Base-by-base conservation (phyloP, 92 coral and sea anemone genomes). In the Zoanthus sansibaricus region DNA sequence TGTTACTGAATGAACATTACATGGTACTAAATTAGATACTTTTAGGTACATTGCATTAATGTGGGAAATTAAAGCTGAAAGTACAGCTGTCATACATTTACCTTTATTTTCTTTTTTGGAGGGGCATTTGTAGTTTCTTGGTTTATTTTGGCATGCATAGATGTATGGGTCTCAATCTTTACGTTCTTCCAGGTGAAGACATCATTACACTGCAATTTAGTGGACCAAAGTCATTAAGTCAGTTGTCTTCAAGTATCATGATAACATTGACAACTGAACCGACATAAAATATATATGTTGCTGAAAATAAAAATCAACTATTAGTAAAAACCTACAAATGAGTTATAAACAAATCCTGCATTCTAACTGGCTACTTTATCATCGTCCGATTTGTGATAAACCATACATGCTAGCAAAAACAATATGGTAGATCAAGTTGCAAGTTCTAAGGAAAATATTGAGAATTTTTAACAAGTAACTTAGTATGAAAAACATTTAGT, bases 161-260 rank as follows among this genome's bases (percentile, higher is more conserved):
- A 25, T 25, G 25, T 25, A 25, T 25, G 25, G 25, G 71, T 7
- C 32, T 7, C 71, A 66, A 66, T 16, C 31, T 66, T 66, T 18
- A 17, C 71, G n/a, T 21, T 4, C 33, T 66, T 66, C 71, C 71
- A 66, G 0, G n/a, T 66, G 37, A 66, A 66, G 31, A 66, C 33
- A 21, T 66, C 71, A 67, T 67, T 67, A 67, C 72, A 67, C 72
- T 67, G 72, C 72, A 67, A 25, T 67, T 67, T 25, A 67, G 37
- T 58, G 66, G 9, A 67, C 31, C 72, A 67, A 67, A 67, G 72
- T 18, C 72, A 67, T 6, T 67, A 67, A 7, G 5, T 67, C 72
- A 18, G 72, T 67, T 67, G 72, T 18, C 9, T 67, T 67, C 33
- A 67, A 67, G 9, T 67, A 6, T 67, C 31, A 67, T 67, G 72